Conservation (phyloP, 2,113 vertebrate species). For the Vombatus ursinus region DNA sequence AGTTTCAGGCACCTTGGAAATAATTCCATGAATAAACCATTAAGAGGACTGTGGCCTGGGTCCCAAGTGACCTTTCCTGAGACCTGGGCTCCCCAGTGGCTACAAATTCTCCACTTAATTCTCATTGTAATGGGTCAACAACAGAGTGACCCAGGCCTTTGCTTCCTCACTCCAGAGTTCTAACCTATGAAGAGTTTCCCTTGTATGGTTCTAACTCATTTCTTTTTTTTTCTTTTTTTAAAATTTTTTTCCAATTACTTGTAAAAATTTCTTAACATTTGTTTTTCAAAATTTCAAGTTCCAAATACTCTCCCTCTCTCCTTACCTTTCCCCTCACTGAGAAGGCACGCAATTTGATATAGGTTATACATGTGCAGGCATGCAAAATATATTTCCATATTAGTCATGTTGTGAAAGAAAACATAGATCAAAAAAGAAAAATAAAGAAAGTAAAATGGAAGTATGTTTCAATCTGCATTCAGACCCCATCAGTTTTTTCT, state of each 20-base stretch:
- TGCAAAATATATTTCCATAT: background rate
- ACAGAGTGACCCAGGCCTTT: background rate
- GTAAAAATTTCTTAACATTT: background rate
- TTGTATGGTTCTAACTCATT: background rate
- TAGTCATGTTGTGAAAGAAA: background rate
- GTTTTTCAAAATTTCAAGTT: background rate
- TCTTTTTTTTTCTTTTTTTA: background rate
- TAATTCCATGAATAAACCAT: background rate
- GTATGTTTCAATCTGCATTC: background rate
- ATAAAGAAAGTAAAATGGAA: background rate
- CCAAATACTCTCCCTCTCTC: background rate
- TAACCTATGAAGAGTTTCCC: background rate
- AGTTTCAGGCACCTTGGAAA: background rate
- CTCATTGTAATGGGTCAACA: background rate
- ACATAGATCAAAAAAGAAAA: background rate
- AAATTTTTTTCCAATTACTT: background rate
- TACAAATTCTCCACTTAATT: background rate
- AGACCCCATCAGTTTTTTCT: background rate
- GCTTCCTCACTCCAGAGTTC: background rate
- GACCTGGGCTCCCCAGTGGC: background rate
- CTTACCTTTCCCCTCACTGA: background rate
- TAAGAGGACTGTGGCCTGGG: background rate
- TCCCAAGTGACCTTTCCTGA: background rate
- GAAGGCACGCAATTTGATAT: background rate
- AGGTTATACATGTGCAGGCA: background rate